Evolutionary conservation across 2,888 invertebrate genomes (phyloP), one percentile per base, ranked within the genome.

Genomic region (Eulithis testata): DNA sequence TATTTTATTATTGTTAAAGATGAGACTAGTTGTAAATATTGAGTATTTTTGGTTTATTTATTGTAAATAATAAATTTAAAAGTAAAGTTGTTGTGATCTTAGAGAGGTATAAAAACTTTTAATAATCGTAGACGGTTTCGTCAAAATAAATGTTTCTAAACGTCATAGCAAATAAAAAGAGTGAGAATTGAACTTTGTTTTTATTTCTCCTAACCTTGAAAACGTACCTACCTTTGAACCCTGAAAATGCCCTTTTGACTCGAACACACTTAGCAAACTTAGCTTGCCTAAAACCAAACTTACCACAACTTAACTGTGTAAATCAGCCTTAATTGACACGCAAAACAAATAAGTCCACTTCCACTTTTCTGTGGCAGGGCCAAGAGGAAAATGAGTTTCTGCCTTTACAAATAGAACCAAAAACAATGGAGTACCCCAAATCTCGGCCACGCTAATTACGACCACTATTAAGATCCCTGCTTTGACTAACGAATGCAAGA

Each of bases 71-170:
- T 81, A 75, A 21, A 81, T 75, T 83, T 80, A 79, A 77, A 83
- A 52, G 74, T 82, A 85, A 85, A 73, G 80, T 86, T 82, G 88
- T 89, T 88, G 89, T 90, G 90, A 90, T 90, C 82, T 83, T 89
- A 89, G 86, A 80, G 78, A 81, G 79, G 74, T 82, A 78, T 75
- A 74, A 77, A 75, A 81, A 82, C 21, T 81, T 83, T 81, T 80
- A 82, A 5, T 74, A 55, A 65, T 45, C 45, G 76, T 80, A 85
- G 82, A 72, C 49, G 63, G 73, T 78, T 80, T 77, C 68, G 72
- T 74, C 69, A 82, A 68, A 79, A 82, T 86, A 74, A 82, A 86
- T 87, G 88, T 89, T 87, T 85, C 79, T 79, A 82, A 82, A 82
- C 76, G 82, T 85, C 86, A 81, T 85, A 86, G 85, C 77, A 81